Evolutionary conservation across 1,140 invertebrate species (phyloP).

Genomic region (Drusus annulatus): DNA sequence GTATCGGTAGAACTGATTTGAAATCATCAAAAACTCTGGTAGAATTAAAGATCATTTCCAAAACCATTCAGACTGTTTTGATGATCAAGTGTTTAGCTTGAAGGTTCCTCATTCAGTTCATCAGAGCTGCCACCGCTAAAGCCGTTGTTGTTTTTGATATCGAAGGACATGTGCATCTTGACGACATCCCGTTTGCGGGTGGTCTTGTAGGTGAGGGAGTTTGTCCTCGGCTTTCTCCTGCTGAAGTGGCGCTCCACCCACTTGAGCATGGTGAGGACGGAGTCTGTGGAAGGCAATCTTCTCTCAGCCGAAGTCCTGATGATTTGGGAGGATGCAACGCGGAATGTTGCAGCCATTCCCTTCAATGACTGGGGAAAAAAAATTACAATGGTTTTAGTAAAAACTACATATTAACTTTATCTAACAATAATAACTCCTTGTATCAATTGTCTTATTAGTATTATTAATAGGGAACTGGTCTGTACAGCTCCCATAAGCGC

Average conservation of each 20-base stretch:
- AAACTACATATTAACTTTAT: too few relatives aligned
- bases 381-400: background rate
- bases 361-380: slow-evolving; percentile 78
- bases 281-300: slow-evolving; percentile 88
- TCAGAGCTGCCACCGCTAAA: slow-evolving; percentile 50
- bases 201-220: slow-evolving; percentile 74
- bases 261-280: slow-evolving; percentile 89
- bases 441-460: too few relatives aligned
- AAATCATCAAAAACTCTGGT: too few relatives aligned
- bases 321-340: slow-evolving; percentile 87
- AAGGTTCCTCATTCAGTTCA: slow-evolving; percentile 43
- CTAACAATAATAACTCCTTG: too few relatives aligned
- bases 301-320: slow-evolving; percentile 90
- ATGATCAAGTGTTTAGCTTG: slow-evolving; percentile 39
- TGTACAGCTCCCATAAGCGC: too few relatives aligned
- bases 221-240: slow-evolving; percentile 78
- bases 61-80: background rate
- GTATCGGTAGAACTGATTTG: too few relatives aligned
- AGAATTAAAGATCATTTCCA: background rate
- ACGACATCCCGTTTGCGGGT: slow-evolving; percentile 74
- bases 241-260: slow-evolving; percentile 91
- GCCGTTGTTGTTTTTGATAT: slow-evolving; percentile 63
- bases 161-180: slow-evolving; percentile 82
- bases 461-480: too few relatives aligned
- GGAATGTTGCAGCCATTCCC: slow-evolving; percentile 93